Percentiles rank a stretch among this genome's conserved stretches.
Evolutionary conservation across 2,113 vertebrate genomes (phyloP).

Genomic region (Calyptomena viridis): DNA sequence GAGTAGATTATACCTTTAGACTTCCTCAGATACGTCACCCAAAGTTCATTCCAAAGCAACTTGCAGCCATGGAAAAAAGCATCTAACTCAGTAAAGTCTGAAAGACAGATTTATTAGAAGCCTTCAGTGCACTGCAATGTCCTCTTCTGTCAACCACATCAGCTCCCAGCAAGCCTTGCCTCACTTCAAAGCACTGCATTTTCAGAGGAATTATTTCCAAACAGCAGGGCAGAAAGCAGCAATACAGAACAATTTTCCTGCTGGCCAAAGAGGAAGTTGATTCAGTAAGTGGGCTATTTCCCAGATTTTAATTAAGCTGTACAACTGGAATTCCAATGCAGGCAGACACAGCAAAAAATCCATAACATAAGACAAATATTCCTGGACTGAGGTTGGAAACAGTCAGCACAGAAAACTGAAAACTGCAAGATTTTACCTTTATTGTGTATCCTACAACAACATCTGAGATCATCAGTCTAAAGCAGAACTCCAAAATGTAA

Average conservation of each 20-base stretch:
- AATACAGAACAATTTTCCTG: background rate
- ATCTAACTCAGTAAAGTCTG: background rate
- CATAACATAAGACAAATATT: background rate
- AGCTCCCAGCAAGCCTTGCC: background rate
- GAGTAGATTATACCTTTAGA: background rate
- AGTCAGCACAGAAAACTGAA: background rate
- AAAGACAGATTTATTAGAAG: background rate
- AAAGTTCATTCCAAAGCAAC: background rate
- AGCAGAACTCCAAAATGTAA: background rate
- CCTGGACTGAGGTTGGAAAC: background rate
- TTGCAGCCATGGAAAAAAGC: background rate
- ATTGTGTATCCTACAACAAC: background rate
- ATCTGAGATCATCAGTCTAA: background rate
- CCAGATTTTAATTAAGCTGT: conserved; percentile 15
- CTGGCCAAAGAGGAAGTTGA: conserved; percentile 1
- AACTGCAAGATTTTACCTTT: background rate
- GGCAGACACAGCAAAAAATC: background rate
- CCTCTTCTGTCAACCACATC: background rate
- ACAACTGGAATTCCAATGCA: background rate
- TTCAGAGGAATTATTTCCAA: conserved; percentile 9
- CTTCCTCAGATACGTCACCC: rapidly evolving
- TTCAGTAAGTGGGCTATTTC: background rate
- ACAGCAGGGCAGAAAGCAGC: background rate
- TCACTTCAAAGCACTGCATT: conserved; percentile 34
- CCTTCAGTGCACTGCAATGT: background rate